These are phyloP conservation scores for Zonitis immaculata DNA, from an alignment of 2,888 invertebrate species.

Conservation along the genomic window DNA sequence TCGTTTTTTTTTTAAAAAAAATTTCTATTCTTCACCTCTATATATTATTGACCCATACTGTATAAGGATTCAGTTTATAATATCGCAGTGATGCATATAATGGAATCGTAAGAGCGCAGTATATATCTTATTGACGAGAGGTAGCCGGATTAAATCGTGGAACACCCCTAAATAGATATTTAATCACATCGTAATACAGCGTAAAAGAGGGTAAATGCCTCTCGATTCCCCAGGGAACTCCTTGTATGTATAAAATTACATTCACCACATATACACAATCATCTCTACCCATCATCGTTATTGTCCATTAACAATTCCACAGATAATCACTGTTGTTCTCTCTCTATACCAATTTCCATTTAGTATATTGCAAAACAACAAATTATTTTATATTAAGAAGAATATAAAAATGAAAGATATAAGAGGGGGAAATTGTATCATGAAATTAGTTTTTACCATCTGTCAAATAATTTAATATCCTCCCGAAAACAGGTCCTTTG, in stretches of 20 bases:
- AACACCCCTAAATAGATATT: slow-evolving; percentile 41
- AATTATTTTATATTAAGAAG: slow-evolving; percentile 10
- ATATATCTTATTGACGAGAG: slow-evolving; percentile 2
- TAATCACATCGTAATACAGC: slow-evolving; percentile 45
- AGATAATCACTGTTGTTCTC: slow-evolving; percentile 21
- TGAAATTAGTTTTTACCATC: slow-evolving; percentile 32
- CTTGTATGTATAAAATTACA: slow-evolving; percentile 38
- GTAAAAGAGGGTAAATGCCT: slow-evolving; percentile 42
- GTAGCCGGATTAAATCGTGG: slow-evolving; percentile 18
- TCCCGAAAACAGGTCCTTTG: background rate
- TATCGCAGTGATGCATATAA: slow-evolving; percentile 1
- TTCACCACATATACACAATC: slow-evolving; percentile 35
- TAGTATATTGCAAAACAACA: slow-evolving; percentile 11
- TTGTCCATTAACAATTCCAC: slow-evolving; percentile 29
- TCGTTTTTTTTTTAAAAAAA: background rate
- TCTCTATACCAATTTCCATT: slow-evolving; percentile 2
- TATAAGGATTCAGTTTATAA: background rate
- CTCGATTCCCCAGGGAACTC: slow-evolving; percentile 31
- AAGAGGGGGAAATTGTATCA: background rate
- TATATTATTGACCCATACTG: background rate
- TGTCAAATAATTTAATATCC: slow-evolving; percentile 36
- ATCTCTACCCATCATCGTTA: slow-evolving; percentile 21
- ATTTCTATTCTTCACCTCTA: background rate
- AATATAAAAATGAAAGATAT: background rate
- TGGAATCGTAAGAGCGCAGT: background rate